Percentiles rank a stretch among this genome's conserved stretches.
Conservation (phyloP, 2,113 vertebrate species). For the Phylloscopus trochilus region DNA sequence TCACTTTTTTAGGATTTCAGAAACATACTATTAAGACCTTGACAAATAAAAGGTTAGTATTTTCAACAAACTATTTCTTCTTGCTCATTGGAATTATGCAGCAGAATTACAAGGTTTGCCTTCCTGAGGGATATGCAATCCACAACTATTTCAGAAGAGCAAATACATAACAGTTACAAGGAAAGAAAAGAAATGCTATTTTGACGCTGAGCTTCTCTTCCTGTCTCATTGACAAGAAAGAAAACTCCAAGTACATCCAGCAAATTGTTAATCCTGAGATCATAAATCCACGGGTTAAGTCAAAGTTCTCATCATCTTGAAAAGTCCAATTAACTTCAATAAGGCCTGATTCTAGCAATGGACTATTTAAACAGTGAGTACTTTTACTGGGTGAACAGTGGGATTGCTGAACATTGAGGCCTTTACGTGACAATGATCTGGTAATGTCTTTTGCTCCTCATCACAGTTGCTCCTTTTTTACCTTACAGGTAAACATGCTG, state of each 20-base stretch:
- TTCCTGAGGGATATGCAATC: background rate
- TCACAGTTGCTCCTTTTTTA: background rate
- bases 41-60: background rate
- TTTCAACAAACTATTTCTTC: constrained; percentile 13
- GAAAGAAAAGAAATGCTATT: background rate
- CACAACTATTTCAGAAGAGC: background rate
- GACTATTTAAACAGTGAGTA: background rate
- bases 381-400: background rate
- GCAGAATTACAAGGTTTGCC: background rate
- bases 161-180: background rate
- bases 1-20: background rate
- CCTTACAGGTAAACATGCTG: background rate
- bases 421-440: background rate
- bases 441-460: background rate
- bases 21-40: background rate
- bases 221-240: background rate
- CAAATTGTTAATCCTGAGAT: background rate
- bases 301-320: background rate
- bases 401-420: background rate
- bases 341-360: background rate
- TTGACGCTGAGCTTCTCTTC: background rate
- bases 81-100: background rate
- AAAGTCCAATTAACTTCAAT: background rate
- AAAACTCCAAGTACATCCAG: background rate
- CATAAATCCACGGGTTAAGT: background rate